Conservation (phyloP, 2,888 invertebrate genomes). For the Rhamphomyia laevipes region DNA sequence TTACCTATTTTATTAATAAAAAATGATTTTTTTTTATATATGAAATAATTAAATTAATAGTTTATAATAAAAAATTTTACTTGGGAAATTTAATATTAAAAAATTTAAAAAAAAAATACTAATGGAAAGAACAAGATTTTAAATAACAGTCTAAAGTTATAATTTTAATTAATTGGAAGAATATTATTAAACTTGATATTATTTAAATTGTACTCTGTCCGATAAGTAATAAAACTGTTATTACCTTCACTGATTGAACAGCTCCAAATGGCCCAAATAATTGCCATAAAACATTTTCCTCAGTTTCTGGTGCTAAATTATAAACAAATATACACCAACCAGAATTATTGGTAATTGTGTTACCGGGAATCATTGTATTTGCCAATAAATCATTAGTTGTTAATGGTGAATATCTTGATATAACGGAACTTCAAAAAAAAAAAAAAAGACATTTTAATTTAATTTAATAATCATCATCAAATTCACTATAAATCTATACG, state of each 20-base stretch:
- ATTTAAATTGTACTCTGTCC: no score
- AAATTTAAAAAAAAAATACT: no score
- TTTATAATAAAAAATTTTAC: no score
- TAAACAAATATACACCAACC: conserved; percentile 83
- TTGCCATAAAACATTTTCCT: conserved; percentile 93
- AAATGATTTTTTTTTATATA: no score
- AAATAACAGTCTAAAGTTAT: no score
- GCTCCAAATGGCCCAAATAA: conserved; percentile 96
- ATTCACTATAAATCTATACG: no score
- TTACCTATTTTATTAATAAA: conserved; percentile 43
- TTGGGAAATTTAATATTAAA: no score
- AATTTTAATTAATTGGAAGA: no score
- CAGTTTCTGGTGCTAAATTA: conserved; percentile 90
- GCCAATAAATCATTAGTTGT: conserved; percentile 72
- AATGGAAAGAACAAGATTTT: no score
- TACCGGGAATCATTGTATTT: conserved; percentile 68
- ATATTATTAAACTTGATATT: no score
- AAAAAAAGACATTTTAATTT: background rate
- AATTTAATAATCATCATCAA: background rate
- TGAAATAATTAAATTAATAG: no score
- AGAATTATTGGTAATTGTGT: conserved; percentile 70
- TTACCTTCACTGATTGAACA: conserved; percentile 93
- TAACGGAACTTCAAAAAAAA: conserved; percentile 28
- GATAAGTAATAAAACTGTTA: background rate
- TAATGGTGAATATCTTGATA: conserved; percentile 67